Base-by-base conservation (phyloP, 2,888 invertebrate genomes). In the Tricholauxania praeusta region DNA sequence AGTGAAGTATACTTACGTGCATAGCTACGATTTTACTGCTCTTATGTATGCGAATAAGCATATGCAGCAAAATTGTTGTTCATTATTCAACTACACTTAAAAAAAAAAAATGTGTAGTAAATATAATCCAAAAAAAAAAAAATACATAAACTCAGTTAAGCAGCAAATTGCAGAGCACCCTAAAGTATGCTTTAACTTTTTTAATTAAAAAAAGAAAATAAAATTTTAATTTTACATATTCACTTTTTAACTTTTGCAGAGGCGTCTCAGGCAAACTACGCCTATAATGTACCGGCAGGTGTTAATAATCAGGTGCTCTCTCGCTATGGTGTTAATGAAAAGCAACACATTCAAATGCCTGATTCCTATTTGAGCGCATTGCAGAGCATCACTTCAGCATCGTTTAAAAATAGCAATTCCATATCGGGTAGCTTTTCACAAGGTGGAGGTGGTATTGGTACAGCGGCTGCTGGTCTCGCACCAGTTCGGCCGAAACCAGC, bases 281-380 rank as follows among this genome's bases (percentile, higher is more conserved):
- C 83, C 48, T 85, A 82, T 67, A 39, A 79, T 83, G 39, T 85
- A 82, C 70, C 39, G 10, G 39, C 39, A 2, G 39, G 39, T 39
- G 39, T 39, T 10, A 39, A 39, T 10, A 39, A 39, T 60, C 80
- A 83, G 48, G 81, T 83, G 0, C 78, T 86, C 0, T 86, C 86
- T 0, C 88, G 90, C 68, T 89, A 88, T 74, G 92, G 92, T 0
- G 88, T 89, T 17, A 90, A 90, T 12, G 90, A 91, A 57, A 69
- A 76, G 64, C 90, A 91, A 55, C 90, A 91, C 80, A 88, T 91
- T 71, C 78, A 82, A 74, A 90, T 91, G 76, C 91, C 91, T 82
- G 89, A 92, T n/a, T 89, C 91, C 0, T 91, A 90, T 72, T 82
- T 91, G 4, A 91, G 91, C 19, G 89, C 90, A 2, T 55, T 84